Evolutionary conservation across 1,140 invertebrate species (phyloP).

Genomic region (Aleiodes sp.): DNA sequence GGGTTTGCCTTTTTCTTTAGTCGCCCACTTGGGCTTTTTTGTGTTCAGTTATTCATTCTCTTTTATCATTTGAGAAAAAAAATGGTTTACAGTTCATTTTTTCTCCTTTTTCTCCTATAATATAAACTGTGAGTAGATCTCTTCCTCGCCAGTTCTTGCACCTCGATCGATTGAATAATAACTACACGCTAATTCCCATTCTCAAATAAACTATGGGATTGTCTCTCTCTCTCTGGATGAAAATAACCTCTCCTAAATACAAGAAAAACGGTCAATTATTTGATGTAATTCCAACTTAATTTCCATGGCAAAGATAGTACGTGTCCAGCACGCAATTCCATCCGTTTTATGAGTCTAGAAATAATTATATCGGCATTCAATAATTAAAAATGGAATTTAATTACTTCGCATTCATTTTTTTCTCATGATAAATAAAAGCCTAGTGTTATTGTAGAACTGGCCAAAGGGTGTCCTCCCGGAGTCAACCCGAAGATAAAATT

Average conservation of each 20-base stretch:
- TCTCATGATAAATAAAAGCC: conserved; percentile 1
- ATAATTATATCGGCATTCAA: neutral
- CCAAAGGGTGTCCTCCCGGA: too few species aligned
- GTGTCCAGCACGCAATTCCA: conserved; percentile 4
- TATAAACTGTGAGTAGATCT: neutral
- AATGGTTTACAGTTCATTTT: conserved; percentile 22
- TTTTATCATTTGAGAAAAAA: conserved; percentile 15
- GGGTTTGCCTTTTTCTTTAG: conserved; percentile 31
- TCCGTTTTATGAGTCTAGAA: neutral
- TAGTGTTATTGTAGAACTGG: too few species aligned
- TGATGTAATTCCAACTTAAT: neutral
- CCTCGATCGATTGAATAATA: conserved; percentile 9
- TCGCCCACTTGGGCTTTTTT: conserved; percentile 31
- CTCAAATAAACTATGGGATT: neutral
- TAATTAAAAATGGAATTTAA: too few species aligned
- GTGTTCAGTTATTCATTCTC: too few species aligned
- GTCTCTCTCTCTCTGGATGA: neutral
- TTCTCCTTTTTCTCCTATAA: conserved; percentile 3
- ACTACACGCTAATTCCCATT: conserved; percentile 5
- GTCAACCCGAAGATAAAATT: too few species aligned
- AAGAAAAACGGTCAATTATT: neutral
- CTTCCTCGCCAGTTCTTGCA: conserved; percentile 2
- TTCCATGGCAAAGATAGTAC: neutral
- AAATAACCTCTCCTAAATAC: neutral
- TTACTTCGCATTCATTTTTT: neutral